Conservation (phyloP, 1,140 invertebrate species). For the Amyelois transitella region DNA sequence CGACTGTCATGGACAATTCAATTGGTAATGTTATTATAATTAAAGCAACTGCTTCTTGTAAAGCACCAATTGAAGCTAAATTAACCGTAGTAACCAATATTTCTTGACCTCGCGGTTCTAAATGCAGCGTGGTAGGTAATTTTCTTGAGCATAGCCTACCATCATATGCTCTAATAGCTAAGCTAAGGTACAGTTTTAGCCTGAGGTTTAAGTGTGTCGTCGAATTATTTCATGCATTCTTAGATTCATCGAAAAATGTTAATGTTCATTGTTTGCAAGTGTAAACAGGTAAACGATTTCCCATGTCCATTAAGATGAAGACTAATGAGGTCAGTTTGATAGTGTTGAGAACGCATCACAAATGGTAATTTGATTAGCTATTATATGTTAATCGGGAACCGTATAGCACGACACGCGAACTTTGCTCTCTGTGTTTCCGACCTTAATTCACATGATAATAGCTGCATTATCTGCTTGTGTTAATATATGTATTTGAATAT, state of each 20-base stretch:
- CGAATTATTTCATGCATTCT: not conserved
- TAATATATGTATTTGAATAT: not conserved
- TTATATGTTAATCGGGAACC: constrained; percentile 41
- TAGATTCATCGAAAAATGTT: not conserved
- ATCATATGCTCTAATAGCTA: constrained; percentile 43
- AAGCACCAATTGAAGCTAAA: constrained; percentile 6
- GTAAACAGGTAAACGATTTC: constrained; percentile 15
- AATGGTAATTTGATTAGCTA: constrained; percentile 40
- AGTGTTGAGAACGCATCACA: constrained; percentile 26
- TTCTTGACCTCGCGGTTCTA: constrained; percentile 13
- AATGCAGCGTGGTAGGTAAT: constrained; percentile 30
- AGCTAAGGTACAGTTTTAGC: constrained; percentile 28
- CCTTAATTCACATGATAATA: constrained; percentile 5
- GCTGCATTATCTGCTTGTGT: constrained; percentile 1
- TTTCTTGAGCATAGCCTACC: constrained; percentile 35
- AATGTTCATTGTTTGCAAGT: not conserved
- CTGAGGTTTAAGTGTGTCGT: constrained; percentile 2
- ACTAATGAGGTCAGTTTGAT: constrained; percentile 25
- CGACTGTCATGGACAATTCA: not conserved
- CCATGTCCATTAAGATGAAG: constrained; percentile 16
- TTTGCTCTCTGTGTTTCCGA: constrained; percentile 5
- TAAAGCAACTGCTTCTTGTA: constrained; percentile 1
- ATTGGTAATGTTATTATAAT: not conserved
- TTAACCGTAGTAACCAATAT: constrained; percentile 17
- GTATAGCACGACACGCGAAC: constrained; percentile 29